These are phyloP conservation scores for Tinamus major DNA, from an alignment of 2,797 vertebrate species.

Conservation along the genomic window DNA sequence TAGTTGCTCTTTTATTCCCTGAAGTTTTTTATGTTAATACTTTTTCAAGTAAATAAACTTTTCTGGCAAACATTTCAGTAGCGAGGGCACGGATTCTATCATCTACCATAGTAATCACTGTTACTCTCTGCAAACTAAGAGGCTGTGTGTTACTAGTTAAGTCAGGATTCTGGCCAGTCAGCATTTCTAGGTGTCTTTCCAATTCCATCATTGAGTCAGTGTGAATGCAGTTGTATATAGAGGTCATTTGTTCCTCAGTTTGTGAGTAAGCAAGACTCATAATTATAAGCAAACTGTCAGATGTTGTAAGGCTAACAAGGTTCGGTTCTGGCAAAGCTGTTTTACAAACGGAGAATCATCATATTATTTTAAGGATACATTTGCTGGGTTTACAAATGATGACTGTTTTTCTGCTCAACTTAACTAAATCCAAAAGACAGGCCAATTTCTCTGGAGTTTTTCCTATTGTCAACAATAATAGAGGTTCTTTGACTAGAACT, in stretches of 20 bases:
- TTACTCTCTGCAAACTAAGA: neutral
- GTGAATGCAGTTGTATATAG: neutral
- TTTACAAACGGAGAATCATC: neutral
- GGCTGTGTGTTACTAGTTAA: neutral
- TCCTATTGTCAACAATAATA: neutral
- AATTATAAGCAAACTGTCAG: neutral
- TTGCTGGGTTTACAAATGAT: neutral
- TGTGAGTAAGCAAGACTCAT: neutral
- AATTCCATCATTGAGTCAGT: neutral
- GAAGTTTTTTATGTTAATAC: constrained; percentile 37
- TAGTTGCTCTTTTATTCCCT: constrained; percentile 61
- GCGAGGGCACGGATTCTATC: neutral
- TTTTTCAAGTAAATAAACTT: neutral
- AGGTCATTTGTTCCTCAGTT: neutral
- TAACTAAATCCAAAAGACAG: neutral
- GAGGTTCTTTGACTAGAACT: neutral
- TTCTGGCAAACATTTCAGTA: neutral
- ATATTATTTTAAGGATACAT: neutral
- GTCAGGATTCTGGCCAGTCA: neutral
- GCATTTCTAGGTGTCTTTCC: neutral
- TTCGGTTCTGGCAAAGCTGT: neutral
- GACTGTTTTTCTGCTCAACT: neutral
- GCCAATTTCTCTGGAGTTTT: neutral
- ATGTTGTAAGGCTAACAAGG: neutral
- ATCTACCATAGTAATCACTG: neutral